These are phyloP conservation scores for Dichetophora obliterata DNA, from an alignment of 2,888 invertebrate genomes.

Conservation along the genomic window DNA sequence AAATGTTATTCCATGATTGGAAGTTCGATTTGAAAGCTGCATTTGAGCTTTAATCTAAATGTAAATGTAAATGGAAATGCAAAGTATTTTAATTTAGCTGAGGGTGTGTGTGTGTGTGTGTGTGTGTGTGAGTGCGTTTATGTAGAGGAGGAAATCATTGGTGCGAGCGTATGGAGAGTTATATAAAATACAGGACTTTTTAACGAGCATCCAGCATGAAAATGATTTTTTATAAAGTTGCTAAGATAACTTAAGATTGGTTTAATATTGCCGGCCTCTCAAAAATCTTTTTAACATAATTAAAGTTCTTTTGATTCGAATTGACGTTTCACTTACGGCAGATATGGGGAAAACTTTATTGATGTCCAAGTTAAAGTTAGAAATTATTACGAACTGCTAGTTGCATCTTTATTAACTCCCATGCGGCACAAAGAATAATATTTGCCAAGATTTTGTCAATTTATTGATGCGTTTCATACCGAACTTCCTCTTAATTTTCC, in stretches of 20 bases:
- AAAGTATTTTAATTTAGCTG: background rate
- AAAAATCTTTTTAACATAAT: background rate
- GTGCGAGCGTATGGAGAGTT: too few relatives aligned
- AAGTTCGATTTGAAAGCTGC: constrained; percentile 19
- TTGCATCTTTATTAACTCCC: background rate
- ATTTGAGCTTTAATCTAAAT: constrained; percentile 29
- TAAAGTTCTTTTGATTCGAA: background rate
- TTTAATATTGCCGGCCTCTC: background rate
- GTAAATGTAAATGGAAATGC: background rate
- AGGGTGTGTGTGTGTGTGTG: background rate
- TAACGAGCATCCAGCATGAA: background rate
- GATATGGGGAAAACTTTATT: too few relatives aligned
- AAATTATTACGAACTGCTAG: background rate
- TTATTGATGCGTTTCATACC: background rate
- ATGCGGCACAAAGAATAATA: background rate
- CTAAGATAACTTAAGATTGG: too few relatives aligned
- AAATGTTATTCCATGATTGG: background rate
- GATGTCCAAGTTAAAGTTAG: background rate
- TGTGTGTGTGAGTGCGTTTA: too few relatives aligned
- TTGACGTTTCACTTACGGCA: background rate
- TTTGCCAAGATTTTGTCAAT: background rate
- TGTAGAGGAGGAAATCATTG: too few relatives aligned
- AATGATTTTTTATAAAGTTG: background rate
- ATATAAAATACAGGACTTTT: background rate
- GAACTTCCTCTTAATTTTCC: background rate